phyloP scores from a whole-genome alignment of 2,113 vertebrate species.

The Thomomys bottae region DNA sequence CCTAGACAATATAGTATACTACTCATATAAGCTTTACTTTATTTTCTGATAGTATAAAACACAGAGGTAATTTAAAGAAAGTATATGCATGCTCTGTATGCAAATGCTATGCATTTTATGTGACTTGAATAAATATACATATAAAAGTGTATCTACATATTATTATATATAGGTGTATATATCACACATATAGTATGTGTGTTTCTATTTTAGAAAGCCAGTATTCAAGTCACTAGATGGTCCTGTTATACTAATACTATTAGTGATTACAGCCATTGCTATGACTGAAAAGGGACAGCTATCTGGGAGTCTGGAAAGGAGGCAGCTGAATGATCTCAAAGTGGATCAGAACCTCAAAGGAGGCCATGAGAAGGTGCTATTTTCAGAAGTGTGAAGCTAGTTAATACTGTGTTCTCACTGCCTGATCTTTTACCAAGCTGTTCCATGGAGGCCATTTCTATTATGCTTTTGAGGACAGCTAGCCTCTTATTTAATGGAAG shows the following conservation, averaged over 20 bases:
- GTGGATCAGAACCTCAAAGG: not conserved
- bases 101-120: not conserved
- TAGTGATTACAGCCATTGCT: not conserved
- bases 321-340: not conserved
- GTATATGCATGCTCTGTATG: not conserved
- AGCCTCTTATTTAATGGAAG: not conserved
- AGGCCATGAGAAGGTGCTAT: not conserved
- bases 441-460: conserved; percentile 51
- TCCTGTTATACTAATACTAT: not conserved
- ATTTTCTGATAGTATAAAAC: not conserved
- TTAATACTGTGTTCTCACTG: conserved; percentile 53
- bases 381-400: not conserved
- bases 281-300: not conserved
- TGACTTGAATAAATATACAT: not conserved
- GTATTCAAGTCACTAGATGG: not conserved
- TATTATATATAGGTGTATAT: not conserved
- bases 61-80: not conserved
- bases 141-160: not conserved
- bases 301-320: not conserved
- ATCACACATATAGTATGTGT: not conserved
- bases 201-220: conserved; percentile 11
- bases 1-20: not conserved
- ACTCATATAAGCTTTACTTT: not conserved
- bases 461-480: conserved; percentile 7
- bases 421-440: conserved; percentile 27